Evolutionary conservation across 2,888 invertebrate genomes (phyloP).

Genomic region (Sinopyrophorus schimmeli): DNA sequence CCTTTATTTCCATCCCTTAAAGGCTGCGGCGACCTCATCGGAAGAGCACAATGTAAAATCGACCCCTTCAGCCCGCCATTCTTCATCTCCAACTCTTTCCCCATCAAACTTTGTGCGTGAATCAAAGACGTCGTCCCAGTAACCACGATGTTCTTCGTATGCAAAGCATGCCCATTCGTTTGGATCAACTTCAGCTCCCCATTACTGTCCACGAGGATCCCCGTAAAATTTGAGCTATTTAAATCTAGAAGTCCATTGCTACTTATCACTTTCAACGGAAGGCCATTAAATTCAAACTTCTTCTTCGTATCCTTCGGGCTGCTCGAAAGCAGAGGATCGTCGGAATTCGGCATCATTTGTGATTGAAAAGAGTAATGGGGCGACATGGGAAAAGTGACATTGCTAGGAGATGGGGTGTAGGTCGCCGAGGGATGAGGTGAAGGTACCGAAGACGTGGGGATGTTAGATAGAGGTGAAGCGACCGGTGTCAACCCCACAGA

Average conservation of each 20-base stretch:
- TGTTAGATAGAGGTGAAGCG: conserved; percentile 56
- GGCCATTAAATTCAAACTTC: conserved; percentile 60
- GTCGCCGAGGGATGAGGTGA: conserved; percentile 51
- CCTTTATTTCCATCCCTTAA: conserved; percentile 59
- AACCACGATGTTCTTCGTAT: conserved; percentile 52
- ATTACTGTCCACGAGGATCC: conserved; percentile 64
- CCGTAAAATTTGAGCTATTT: conserved; percentile 60
- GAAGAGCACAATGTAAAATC: conserved; percentile 45
- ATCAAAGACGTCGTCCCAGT: conserved; percentile 35
- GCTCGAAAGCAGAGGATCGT: conserved; percentile 81
- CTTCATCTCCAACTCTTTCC: conserved; percentile 38
- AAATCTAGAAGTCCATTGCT: conserved; percentile 61
- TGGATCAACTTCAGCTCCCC: conserved; percentile 66
- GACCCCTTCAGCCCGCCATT: conserved; percentile 42
- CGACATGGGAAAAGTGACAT: conserved; percentile 52
- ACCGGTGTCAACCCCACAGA: conserved; percentile 61
- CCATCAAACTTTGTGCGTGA: conserved; percentile 25
- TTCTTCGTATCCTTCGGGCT: conserved; percentile 74
- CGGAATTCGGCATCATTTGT: conserved; percentile 86
- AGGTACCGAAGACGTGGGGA: conserved; percentile 46
- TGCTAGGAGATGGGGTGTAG: conserved; percentile 52
- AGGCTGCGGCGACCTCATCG: conserved; percentile 46
- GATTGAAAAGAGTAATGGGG: conserved; percentile 65
- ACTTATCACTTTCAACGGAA: conserved; percentile 60
- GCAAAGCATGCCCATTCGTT: conserved; percentile 56